phyloP scores from a whole-genome alignment of 2,888 invertebrate genomes.

The Conomelus anceps region DNA sequence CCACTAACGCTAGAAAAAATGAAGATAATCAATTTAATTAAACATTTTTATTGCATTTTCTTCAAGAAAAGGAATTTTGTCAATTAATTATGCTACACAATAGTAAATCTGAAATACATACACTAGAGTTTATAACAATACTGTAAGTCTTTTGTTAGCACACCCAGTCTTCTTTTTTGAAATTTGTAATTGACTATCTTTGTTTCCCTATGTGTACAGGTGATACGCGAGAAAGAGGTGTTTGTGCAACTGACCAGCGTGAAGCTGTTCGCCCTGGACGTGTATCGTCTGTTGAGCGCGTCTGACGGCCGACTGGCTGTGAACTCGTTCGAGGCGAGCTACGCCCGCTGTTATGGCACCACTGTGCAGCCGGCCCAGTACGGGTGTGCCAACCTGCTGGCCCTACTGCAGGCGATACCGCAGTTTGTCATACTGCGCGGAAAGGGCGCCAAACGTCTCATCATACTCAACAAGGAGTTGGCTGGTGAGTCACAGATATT shows the following conservation, averaged over 20 bases:
- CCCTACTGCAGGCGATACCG: conserved; percentile 49
- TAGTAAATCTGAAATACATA: too few species aligned
- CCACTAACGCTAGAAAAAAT: too few species aligned
- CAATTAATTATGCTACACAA: too few species aligned
- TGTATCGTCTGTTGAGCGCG: conserved; percentile 47
- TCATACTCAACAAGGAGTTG: conserved; percentile 47
- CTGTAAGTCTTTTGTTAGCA: too few species aligned
- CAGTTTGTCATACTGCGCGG: conserved; percentile 47
- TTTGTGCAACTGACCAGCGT: conserved; percentile 43
- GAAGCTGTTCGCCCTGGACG: conserved; percentile 49
- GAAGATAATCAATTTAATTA: too few species aligned
- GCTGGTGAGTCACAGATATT: conserved; percentile 40
- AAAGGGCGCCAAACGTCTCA: conserved; percentile 39
- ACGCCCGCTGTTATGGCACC: conserved; percentile 42
- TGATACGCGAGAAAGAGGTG: conserved; percentile 38
- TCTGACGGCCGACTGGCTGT: conserved; percentile 45
- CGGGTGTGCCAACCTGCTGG: conserved; percentile 47
- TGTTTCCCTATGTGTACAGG: conserved; percentile 31
- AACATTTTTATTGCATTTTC: too few species aligned
- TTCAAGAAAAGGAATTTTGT: too few species aligned
- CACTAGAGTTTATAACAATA: too few species aligned
- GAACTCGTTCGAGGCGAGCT: conserved; percentile 43
- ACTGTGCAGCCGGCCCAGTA: conserved; percentile 47
- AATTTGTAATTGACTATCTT: too few species aligned
- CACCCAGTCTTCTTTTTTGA: too few species aligned